phyloP scores from a whole-genome alignment of 2,888 invertebrate species.

The Tipula lateralis region DNA sequence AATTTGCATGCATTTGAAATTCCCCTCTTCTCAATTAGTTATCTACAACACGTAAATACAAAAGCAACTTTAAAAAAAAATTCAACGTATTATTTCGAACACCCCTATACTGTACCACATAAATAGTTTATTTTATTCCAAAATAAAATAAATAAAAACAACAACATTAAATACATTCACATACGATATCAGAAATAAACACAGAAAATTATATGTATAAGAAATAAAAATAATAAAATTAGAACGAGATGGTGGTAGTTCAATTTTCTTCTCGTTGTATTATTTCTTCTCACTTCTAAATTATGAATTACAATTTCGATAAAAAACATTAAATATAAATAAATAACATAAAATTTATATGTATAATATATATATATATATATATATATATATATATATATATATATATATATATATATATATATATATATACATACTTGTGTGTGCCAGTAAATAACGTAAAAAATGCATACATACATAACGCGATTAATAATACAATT shows the following conservation, averaged over 20 bases:
- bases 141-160: neutral
- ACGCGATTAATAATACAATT: slow-evolving; percentile 7
- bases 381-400: too few species aligned
- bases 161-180: neutral
- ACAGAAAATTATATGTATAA: neutral
- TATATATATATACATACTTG: neutral
- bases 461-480: neutral
- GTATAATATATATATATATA: neutral
- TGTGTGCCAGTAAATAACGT: neutral
- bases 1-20: too few species aligned
- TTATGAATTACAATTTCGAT: slow-evolving; percentile 9
- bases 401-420: too few species aligned
- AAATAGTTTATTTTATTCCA: slow-evolving; percentile 1
- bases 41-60: too few species aligned
- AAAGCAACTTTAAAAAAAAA: too few species aligned
- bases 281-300: slow-evolving; percentile 1
- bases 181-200: neutral
- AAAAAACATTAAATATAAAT: neutral
- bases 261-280: neutral
- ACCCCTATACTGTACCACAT: neutral
- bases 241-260: neutral
- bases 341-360: neutral
- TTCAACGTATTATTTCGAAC: too few species aligned
- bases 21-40: too few species aligned
- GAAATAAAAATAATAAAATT: neutral